A percentile compares a stretch with the other conserved stretches of the same genome.
Evolutionary conservation across 2,113 vertebrate genomes (phyloP).

Genomic region (Pseudonaja textilis): DNA sequence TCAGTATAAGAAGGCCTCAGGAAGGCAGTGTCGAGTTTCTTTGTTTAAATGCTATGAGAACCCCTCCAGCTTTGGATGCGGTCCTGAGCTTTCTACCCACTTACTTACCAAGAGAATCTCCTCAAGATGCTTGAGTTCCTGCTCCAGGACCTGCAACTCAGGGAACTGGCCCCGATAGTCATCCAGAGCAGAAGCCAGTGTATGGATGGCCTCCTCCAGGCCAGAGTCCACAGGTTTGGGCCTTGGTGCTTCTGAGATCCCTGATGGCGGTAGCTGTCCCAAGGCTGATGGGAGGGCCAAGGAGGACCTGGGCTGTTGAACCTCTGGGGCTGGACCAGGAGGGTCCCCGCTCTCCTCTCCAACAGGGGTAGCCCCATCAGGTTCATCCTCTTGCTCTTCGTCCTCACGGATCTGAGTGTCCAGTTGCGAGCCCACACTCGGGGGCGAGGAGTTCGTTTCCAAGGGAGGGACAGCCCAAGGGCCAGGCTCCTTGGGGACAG

Average conservation of each 20-base stretch:
- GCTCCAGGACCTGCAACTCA: constrained; percentile 87
- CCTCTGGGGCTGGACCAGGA: accelerated
- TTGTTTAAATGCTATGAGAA: background rate
- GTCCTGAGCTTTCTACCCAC: no score
- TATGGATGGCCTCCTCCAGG: constrained; percentile 81
- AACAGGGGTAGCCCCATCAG: accelerated
- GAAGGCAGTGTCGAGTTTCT: background rate
- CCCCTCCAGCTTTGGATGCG: background rate
- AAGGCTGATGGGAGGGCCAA: accelerated
- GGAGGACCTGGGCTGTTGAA: background rate
- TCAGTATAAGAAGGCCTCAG: background rate
- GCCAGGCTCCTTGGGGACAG: background rate
- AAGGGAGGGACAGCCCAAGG: background rate
- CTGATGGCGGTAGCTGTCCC: accelerated
- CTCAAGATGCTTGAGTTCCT: constrained; percentile 85
- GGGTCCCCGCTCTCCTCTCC: background rate
- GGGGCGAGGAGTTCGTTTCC: background rate
- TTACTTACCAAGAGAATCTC: constrained; percentile 84
- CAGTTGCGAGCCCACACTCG: background rate
- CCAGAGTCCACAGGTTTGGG: constrained; percentile 66
- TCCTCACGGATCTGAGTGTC: background rate
- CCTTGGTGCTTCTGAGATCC: background rate
- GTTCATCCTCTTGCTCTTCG: constrained; percentile 36
- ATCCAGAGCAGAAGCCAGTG: constrained; percentile 83
- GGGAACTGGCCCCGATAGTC: constrained; percentile 95